These are phyloP conservation scores for Thunnus maccoyii DNA, from an alignment of 2,113 vertebrate genomes.

Conservation along the genomic window DNA sequence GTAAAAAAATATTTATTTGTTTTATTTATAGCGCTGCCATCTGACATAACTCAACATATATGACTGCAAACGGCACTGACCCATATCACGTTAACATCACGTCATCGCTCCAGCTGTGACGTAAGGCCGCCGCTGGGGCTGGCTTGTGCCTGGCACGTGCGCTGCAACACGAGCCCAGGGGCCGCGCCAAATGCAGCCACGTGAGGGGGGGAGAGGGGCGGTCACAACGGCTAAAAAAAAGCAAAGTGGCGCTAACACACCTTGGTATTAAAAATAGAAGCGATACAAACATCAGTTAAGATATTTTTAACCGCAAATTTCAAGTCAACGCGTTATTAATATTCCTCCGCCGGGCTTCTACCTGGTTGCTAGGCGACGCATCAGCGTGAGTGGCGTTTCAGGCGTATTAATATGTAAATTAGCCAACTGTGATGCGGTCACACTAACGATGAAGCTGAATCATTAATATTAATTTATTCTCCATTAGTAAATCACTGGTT, in stretches of 20 bases:
- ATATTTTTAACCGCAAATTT: too few relatives aligned
- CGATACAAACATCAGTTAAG: too few relatives aligned
- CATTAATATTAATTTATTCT: background rate
- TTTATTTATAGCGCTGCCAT: slow-evolving; percentile 43
- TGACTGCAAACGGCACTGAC: slow-evolving; percentile 42
- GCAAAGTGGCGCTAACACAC: too few relatives aligned
- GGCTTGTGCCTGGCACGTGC: slow-evolving; percentile 59
- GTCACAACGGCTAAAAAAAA: too few relatives aligned
- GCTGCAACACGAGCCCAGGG: slow-evolving; percentile 27
- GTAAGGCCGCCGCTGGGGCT: slow-evolving; percentile 59
- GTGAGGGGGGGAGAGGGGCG: slow-evolving; percentile 2
- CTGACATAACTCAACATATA: slow-evolving; percentile 26
- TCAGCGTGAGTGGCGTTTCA: background rate
- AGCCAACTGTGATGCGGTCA: slow-evolving; percentile 41
- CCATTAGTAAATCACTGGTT: background rate
- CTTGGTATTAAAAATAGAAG: too few relatives aligned
- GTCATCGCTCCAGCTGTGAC: slow-evolving; percentile 53
- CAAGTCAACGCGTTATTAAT: too few relatives aligned
- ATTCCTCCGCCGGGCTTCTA: background rate
- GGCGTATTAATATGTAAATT: slow-evolving; percentile 68
- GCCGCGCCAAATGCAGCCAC: slow-evolving; percentile 5
- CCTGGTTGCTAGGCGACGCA: slow-evolving; percentile 51
- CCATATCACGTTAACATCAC: slow-evolving; percentile 43
- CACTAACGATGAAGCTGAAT: background rate
- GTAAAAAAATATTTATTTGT: too few relatives aligned